Evolutionary conservation across 1,140 invertebrate genomes (phyloP).

Genomic region (Drosophila sturtevanti): DNA sequence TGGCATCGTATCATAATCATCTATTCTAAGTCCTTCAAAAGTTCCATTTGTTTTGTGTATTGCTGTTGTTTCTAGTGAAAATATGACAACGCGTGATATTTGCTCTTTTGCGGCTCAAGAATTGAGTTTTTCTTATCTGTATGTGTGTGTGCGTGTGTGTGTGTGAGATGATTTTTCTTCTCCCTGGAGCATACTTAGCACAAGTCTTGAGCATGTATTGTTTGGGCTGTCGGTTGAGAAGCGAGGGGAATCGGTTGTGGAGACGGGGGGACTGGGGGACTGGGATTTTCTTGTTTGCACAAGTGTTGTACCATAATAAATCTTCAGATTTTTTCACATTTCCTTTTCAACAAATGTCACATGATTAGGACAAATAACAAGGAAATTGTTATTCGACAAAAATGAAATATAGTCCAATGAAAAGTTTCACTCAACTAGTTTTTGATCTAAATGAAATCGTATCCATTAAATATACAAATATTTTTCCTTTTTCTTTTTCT

Average conservation of each 20-base stretch:
- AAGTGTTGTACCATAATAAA: constrained; percentile 55
- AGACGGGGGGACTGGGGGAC: constrained; percentile 2
- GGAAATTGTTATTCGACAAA: background rate
- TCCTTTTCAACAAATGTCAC: constrained; percentile 3
- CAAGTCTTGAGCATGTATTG: constrained; percentile 38
- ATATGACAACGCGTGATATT: constrained; percentile 75
- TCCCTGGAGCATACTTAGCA: constrained; percentile 47
- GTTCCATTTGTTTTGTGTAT: constrained; percentile 10
- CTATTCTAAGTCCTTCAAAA: constrained; percentile 56
- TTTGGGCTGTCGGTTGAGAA: background rate
- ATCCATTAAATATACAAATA: too few species aligned
- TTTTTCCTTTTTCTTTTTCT: too few species aligned
- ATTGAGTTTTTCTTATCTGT: constrained; percentile 26
- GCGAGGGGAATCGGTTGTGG: too few species aligned
- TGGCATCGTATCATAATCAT: constrained; percentile 68
- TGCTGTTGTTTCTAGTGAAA: constrained; percentile 20
- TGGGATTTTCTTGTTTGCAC: constrained; percentile 63
- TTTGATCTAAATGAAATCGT: background rate
- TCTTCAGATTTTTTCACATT: constrained; percentile 27
- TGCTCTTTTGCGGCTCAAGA: constrained; percentile 63
- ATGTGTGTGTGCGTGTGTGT: background rate
- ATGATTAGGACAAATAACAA: constrained; percentile 8
- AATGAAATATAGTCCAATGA: constrained; percentile 3
- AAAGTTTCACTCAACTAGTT: background rate
- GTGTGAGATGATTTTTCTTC: background rate